phyloP scores from a whole-genome alignment of 1,140 invertebrate genomes.

The Adoxophyes honmai region DNA sequence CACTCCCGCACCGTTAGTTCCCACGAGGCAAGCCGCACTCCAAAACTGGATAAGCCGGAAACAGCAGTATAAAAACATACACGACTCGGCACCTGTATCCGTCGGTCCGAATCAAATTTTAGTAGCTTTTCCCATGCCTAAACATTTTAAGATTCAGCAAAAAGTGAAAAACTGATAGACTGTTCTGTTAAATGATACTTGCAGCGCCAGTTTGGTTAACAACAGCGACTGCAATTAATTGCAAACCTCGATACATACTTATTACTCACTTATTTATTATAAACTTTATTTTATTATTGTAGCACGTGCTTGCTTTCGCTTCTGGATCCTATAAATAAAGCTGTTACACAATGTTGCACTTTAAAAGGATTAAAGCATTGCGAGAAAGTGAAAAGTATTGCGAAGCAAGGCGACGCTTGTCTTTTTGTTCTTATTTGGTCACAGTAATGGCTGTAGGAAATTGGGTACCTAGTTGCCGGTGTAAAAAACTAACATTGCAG shows the following conservation, averaged over 20 bases:
- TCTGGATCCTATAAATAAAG: constrained; percentile 4
- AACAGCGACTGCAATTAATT: too few species aligned
- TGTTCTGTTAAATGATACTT: too few species aligned
- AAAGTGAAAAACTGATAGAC: too few species aligned
- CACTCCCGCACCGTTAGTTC: constrained; percentile 47
- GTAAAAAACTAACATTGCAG: too few species aligned
- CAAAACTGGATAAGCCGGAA: constrained; percentile 60
- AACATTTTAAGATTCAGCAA: too few species aligned
- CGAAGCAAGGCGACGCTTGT: constrained; percentile 11
- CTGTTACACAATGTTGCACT: constrained; percentile 27
- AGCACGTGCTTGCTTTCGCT: neutral
- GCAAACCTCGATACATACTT: too few species aligned
- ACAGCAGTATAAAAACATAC: constrained; percentile 31
- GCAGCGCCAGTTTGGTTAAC: too few species aligned
- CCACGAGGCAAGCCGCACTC: constrained; percentile 48
- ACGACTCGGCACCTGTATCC: neutral
- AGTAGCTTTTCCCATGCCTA: neutral
- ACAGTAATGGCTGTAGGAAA: constrained; percentile 16
- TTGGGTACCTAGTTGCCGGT: too few species aligned
- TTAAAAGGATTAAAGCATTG: constrained; percentile 22
- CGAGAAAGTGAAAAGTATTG: constrained; percentile 22
- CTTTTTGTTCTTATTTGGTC: constrained; percentile 16
- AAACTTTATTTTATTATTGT: too few species aligned
- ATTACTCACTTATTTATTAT: too few species aligned
- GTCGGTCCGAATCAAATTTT: neutral